phyloP scores from a whole-genome alignment of 2,888 invertebrate species.

The Choristoneura rosaceana region DNA sequence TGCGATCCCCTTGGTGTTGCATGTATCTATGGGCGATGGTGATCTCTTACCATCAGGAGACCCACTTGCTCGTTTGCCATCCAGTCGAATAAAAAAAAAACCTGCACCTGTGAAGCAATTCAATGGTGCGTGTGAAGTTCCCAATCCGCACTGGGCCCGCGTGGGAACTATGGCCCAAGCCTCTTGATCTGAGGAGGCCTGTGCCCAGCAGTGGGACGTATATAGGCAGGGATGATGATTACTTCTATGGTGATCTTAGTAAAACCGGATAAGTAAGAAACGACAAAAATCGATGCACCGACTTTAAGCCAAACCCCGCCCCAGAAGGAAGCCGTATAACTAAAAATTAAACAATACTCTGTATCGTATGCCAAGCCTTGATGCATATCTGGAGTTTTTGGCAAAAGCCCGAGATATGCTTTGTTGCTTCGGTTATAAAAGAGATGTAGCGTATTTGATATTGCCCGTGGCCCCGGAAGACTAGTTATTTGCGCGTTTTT shows the following conservation, averaged over 20 bases:
- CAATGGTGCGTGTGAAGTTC: too few relatives aligned
- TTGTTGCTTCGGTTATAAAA: conserved; percentile 14
- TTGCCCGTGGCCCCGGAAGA: conserved; percentile 7
- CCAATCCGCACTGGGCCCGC: too few relatives aligned
- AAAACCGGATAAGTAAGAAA: neutral
- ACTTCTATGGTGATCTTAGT: neutral
- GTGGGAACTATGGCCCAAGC: too few relatives aligned
- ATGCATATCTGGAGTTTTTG: conserved; percentile 45
- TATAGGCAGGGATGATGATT: too few relatives aligned
- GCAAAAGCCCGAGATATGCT: conserved; percentile 33
- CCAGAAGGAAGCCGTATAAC: conserved; percentile 38
- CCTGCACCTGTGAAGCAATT: too few relatives aligned
- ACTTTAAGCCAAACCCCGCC: conserved; percentile 16
- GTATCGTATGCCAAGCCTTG: conserved; percentile 43
- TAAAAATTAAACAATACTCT: conserved; percentile 47
- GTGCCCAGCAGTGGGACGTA: too few relatives aligned
- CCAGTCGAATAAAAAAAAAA: too few relatives aligned
- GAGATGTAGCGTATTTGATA: conserved; percentile 19
- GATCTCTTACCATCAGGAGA: too few relatives aligned
- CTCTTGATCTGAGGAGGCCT: too few relatives aligned
- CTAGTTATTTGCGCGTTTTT: neutral
- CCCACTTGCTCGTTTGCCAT: too few relatives aligned
- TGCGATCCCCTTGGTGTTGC: too few relatives aligned
- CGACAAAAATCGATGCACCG: neutral
- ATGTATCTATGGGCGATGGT: too few relatives aligned